Evolutionary conservation across 2,888 invertebrate genomes (phyloP).

Genomic region (Tipula vernalis): DNA sequence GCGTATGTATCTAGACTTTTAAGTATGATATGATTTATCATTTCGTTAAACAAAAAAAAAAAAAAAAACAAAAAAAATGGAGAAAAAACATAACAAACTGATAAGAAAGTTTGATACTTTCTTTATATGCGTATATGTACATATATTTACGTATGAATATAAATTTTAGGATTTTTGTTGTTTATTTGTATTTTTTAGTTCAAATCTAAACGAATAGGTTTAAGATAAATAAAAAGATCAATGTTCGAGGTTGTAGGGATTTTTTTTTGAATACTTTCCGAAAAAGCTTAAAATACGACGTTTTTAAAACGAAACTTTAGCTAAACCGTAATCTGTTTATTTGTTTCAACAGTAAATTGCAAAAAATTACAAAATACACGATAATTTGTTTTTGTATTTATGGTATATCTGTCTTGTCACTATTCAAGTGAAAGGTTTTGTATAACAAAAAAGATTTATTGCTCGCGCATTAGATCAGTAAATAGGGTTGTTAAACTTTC

Average conservation of each 20-base stretch:
- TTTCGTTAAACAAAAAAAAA: not conserved
- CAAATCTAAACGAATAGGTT: not conserved
- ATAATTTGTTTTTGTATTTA: not conserved
- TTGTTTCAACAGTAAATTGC: not conserved
- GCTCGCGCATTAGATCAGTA: not conserved
- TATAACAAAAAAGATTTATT: not conserved
- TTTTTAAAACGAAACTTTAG: not conserved
- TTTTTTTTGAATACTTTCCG: not conserved
- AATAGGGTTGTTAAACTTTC: not conserved
- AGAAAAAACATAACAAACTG: not conserved
- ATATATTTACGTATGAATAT: not conserved
- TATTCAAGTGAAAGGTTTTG: not conserved
- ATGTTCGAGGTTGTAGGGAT: not conserved
- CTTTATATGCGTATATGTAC: not conserved
- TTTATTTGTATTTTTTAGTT: not conserved
- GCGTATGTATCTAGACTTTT: not conserved
- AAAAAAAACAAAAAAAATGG: not conserved
- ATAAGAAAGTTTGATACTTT: not conserved
- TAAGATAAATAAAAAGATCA: not conserved
- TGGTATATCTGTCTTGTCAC: not conserved
- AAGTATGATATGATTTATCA: constrained; percentile 4
- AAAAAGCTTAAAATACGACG: not conserved
- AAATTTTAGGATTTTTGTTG: not conserved
- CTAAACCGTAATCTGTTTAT: not conserved
- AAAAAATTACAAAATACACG: not conserved